Evolutionary conservation across 2,888 invertebrate species (phyloP).

Genomic region (Eupithecia insigniata): DNA sequence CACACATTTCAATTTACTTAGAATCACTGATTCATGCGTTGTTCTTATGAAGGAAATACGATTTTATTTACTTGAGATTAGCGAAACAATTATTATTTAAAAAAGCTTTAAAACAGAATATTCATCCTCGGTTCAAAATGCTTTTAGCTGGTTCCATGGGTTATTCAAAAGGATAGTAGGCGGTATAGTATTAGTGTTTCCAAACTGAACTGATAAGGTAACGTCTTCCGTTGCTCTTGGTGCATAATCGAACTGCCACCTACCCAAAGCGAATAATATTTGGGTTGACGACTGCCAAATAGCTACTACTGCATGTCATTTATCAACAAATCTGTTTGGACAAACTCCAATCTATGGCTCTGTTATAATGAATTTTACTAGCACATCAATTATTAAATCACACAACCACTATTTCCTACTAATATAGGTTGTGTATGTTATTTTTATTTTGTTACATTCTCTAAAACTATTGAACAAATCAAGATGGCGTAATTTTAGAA

Average conservation of each 20-base stretch:
- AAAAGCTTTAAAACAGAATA: neutral
- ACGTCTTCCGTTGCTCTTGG: conserved; percentile 51
- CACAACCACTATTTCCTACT: neutral
- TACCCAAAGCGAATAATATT: conserved; percentile 51
- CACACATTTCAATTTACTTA: conserved; percentile 1
- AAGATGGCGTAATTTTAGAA: too few relatives aligned
- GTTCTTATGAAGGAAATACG: neutral
- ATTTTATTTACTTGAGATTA: neutral
- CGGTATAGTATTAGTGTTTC: conserved; percentile 26
- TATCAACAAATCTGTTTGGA: conserved; percentile 58
- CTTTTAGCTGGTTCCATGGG: neutral
- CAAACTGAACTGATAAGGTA: conserved; percentile 48
- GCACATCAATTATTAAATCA: neutral
- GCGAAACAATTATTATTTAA: neutral
- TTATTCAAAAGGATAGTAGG: conserved; percentile 14
- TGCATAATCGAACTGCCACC: conserved; percentile 46
- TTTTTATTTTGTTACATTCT: too few relatives aligned
- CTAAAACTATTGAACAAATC: too few relatives aligned
- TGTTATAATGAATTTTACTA: conserved; percentile 53
- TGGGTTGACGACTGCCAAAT: conserved; percentile 60
- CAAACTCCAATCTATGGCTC: conserved; percentile 56
- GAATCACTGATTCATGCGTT: neutral
- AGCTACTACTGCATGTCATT: conserved; percentile 59
- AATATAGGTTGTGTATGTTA: too few relatives aligned
- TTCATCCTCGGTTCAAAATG: neutral